Evolutionary conservation across 2,797 vertebrate genomes (phyloP).

Genomic region (Urophycis tenuis): DNA sequence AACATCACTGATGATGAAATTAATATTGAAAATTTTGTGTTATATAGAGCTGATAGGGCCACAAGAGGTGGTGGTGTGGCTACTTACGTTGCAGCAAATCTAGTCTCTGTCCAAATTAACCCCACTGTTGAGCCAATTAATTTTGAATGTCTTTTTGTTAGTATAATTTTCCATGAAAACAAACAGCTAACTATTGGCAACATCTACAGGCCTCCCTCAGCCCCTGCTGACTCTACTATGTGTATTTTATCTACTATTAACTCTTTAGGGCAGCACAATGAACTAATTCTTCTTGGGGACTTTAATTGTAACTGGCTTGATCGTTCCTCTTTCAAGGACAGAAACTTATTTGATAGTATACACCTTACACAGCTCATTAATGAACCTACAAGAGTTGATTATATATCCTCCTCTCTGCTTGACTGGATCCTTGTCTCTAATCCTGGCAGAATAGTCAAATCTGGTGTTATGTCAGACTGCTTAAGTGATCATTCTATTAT

Average conservation of each 20-base stretch:
- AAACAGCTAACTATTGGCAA: conserved; percentile 9
- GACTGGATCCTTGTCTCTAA: too few relatives aligned
- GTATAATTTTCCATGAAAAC: conserved; percentile 1
- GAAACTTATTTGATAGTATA: not conserved
- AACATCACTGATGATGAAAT: not conserved
- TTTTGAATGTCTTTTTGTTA: conserved; percentile 8
- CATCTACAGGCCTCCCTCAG: conserved; percentile 11
- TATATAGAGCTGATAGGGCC: not conserved
- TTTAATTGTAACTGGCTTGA: conserved; percentile 9
- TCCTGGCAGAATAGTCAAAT: not conserved
- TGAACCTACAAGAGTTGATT: too few relatives aligned
- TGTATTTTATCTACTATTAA: conserved; percentile 13
- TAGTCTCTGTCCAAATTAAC: not conserved
- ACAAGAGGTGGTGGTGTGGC: conserved; percentile 4
- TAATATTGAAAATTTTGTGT: not conserved
- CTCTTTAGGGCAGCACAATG: not conserved
- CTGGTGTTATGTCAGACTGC: not conserved
- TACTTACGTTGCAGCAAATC: not conserved
- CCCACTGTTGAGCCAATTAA: conserved; percentile 1
- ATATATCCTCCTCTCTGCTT: too few relatives aligned
- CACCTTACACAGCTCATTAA: not conserved
- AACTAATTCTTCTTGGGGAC: conserved; percentile 12
- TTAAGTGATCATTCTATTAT: not conserved
- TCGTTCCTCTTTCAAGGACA: conserved; percentile 3
- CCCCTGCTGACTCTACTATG: conserved; percentile 2